A percentile compares a stretch with the other conserved stretches of the same genome.
phyloP scores from a whole-genome alignment of 2,797 vertebrate genomes.

The Pyrrhura leucotis region DNA sequence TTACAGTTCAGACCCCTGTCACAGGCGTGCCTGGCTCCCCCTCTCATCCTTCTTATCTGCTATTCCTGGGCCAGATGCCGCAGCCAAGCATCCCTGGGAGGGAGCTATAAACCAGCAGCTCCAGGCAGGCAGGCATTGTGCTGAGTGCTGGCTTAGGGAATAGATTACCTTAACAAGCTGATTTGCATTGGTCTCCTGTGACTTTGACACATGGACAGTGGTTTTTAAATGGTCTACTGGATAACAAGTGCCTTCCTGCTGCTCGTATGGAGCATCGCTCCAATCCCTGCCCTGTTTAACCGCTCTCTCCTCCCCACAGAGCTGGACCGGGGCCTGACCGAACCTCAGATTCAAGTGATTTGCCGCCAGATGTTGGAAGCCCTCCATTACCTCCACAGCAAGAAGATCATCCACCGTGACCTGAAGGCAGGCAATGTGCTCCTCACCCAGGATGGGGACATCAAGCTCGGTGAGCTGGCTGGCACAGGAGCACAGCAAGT shows the following conservation, averaged over 20 bases:
- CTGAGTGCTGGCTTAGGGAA: neutral
- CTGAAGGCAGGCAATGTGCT: slow-evolving; percentile 97
- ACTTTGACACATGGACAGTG: neutral
- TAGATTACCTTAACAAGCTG: neutral
- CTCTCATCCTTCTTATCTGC: rapidly evolving
- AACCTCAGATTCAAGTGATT: slow-evolving; percentile 93
- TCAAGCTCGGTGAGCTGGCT: slow-evolving; percentile 87
- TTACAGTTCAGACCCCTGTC: neutral
- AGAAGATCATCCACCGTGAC: slow-evolving; percentile 97
- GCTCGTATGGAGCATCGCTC: neutral
- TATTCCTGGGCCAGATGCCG: neutral
- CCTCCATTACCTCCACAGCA: slow-evolving; percentile 89
- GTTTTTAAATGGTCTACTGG: neutral
- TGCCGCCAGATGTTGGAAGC: slow-evolving; percentile 96
- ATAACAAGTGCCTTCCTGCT: neutral
- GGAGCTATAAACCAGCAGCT: neutral
- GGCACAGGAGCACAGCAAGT: rapidly evolving
- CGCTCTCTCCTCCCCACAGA: slow-evolving; percentile 75
- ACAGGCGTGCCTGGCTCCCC: neutral
- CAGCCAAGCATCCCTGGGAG: neutral
- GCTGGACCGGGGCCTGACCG: slow-evolving; percentile 90
- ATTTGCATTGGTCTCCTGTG: neutral
- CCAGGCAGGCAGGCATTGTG: neutral
- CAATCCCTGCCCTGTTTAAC: neutral
- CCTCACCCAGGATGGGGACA: slow-evolving; percentile 91